Conservation (phyloP, 2,797 vertebrate genomes). For the Podarcis lilfordi region DNA sequence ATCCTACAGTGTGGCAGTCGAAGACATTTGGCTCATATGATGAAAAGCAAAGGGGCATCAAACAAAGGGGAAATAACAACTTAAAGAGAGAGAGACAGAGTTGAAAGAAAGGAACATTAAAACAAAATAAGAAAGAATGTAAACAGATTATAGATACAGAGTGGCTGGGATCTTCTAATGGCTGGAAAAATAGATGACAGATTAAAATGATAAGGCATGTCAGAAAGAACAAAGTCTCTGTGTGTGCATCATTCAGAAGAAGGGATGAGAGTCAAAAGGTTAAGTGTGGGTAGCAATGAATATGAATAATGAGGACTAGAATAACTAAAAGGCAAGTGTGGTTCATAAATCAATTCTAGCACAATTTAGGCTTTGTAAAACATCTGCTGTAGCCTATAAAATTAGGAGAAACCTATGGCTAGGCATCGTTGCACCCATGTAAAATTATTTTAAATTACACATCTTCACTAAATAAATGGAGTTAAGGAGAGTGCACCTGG, state of each 20-base stretch:
- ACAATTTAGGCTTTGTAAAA: conserved; percentile 41
- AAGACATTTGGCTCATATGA: conserved; percentile 58
- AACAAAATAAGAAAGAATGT: conserved; percentile 82
- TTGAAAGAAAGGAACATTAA: conserved; percentile 71
- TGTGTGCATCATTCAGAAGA: conserved; percentile 78
- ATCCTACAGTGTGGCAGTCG: conserved; percentile 48
- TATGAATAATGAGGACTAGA: conserved; percentile 80
- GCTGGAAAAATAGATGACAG: conserved; percentile 77
- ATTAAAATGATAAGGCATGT: conserved; percentile 81
- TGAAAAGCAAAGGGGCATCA: conserved; percentile 59
- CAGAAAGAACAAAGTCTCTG: conserved; percentile 81
- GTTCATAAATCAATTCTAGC: conserved; percentile 78
- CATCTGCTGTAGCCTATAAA: conserved; percentile 54
- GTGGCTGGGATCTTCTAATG: conserved; percentile 75
- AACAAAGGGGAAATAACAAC: conserved; percentile 55
- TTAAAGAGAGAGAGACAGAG: conserved; percentile 42
- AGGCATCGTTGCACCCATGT: conserved; percentile 31
- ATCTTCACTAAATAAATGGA: conserved; percentile 1
- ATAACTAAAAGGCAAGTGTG: conserved; percentile 75
- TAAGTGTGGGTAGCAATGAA: conserved; percentile 81
- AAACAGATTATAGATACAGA: conserved; percentile 80
- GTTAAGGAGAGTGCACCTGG: neutral
- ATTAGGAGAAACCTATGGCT: conserved; percentile 54
- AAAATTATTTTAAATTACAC: neutral
- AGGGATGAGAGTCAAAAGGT: conserved; percentile 81